Base-by-base conservation (phyloP, 2,797 vertebrate genomes). In the Myotis planiceps region DNA sequence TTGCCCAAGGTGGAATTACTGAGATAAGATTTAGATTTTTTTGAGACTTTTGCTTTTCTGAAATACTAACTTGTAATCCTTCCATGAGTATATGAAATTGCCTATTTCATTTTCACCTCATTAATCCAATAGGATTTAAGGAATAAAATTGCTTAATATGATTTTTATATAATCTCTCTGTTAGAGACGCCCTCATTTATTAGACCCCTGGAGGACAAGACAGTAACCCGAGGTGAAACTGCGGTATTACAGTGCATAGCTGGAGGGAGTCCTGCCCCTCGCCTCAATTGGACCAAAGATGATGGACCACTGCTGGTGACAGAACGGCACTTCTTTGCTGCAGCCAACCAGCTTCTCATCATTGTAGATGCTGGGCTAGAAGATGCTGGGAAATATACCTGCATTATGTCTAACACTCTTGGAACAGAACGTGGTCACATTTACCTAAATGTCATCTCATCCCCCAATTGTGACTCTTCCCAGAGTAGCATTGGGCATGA, bases 261-360 rank as follows among this genome's bases (percentile, higher is more conserved):
- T 29, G 99, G 99, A 2, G 99, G 99, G 89, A 99, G 98, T 34
- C 99, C 99, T 32, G 95, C 98, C 53, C 99, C 99, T 72, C 99
- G 99, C 75, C 98, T 99, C 90, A 99, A 99, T 49, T 99, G 99
- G 99, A 99, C 99, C 14, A 99, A 99, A 74, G 99, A 99, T 0
- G 99, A 99, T 0, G 99, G 99, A 1, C 99, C 99, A 2, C 80
- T 99, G 78, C 34, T 97, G 0, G 98, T 99, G 71, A 99, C 99
- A 0, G 99, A 99, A 72, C 92, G 99, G 0, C 99, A 99, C 86
- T 99, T 99, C 81, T 99, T 99, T 58, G 99, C 99, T 63, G 99
- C 99, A 0, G 99, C 98, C 47, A 99, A 99, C 72, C 99, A 99
- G 39, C 99, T 99, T 23, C 98, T 99, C 8, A 99, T 99, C 96